A percentile compares a stretch with the other conserved stretches of the same genome.
phyloP scores from a whole-genome alignment of 2,797 vertebrate species.

The Kryptolebias ocellatus region DNA sequence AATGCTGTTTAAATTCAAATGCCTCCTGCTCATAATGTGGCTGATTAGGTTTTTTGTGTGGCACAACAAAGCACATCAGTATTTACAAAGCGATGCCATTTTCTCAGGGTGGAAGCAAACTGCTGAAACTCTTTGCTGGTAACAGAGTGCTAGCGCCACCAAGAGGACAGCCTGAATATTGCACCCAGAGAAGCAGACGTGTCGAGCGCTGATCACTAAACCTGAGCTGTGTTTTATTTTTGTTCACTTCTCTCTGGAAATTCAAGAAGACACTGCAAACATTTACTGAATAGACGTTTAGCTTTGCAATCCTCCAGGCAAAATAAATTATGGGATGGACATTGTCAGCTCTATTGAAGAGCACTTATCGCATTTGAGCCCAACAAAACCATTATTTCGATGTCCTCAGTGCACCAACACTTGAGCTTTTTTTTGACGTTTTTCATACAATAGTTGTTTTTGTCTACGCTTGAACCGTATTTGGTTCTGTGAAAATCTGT shows the following conservation, averaged over 20 bases:
- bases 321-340: background rate
- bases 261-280: background rate
- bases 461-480: background rate
- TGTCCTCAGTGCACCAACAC: background rate
- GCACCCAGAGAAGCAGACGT: constrained; percentile 10
- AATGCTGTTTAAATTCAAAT: background rate
- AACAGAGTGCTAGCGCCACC: constrained; percentile 61
- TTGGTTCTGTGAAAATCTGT: background rate
- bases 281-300: background rate
- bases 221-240: background rate
- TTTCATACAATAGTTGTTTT: background rate
- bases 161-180: constrained; percentile 50
- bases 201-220: background rate
- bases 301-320: background rate
- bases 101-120: background rate
- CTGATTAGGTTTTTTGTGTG: too few species aligned
- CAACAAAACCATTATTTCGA: background rate
- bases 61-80: too few species aligned
- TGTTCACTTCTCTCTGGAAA: background rate
- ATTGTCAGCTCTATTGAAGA: background rate
- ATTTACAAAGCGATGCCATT: too few species aligned
- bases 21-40: background rate
- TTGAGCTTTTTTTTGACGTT: background rate
- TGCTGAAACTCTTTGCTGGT: background rate
- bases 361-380: background rate